These are phyloP conservation scores for Hirundo rustica DNA, from an alignment of 2,797 vertebrate species.

Conservation along the genomic window DNA sequence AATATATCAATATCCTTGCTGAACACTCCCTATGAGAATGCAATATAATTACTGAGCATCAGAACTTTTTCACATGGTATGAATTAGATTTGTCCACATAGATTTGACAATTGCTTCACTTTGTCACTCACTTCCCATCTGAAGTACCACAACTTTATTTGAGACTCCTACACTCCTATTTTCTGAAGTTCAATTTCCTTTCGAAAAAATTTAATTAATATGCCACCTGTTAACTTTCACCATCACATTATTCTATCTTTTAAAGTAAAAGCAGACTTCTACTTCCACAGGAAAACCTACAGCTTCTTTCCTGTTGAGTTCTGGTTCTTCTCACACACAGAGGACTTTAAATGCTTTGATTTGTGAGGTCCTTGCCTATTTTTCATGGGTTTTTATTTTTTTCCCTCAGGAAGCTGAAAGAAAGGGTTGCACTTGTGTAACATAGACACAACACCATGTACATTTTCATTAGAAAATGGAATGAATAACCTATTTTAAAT, in stretches of 20 bases:
- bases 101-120: not conserved
- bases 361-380: not conserved
- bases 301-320: not conserved
- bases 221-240: not conserved
- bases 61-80: not conserved
- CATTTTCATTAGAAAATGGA: not conserved
- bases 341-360: not conserved
- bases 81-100: not conserved
- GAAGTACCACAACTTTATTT: not conserved
- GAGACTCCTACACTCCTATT: not conserved
- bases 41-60: not conserved
- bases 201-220: not conserved
- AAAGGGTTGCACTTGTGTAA: not conserved
- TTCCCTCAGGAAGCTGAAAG: not conserved
- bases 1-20: not conserved
- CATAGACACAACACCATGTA: not conserved
- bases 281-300: not conserved
- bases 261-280: not conserved
- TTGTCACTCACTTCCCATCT: not conserved
- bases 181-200: not conserved
- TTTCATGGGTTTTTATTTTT: rapidly evolving
- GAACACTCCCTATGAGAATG: not conserved
- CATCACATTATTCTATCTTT: not conserved
- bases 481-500: not conserved
- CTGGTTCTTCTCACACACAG: not conserved